phyloP scores from a whole-genome alignment of 2,888 invertebrate species.

The Heliconius aoede region DNA sequence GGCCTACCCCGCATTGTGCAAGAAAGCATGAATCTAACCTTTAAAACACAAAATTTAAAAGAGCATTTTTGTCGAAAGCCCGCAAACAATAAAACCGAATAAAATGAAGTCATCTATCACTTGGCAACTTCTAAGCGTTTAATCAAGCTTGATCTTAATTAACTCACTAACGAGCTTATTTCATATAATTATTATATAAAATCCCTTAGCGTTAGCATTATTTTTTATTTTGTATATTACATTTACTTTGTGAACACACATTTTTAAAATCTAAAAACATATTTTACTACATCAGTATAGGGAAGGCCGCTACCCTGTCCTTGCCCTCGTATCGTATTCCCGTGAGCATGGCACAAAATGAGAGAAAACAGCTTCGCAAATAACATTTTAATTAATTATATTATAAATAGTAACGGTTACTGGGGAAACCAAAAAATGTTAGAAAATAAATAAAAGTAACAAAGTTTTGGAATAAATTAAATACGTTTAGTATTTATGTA shows the following conservation, averaged over 20 bases:
- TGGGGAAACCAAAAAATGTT: not conserved
- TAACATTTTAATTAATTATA: constrained; percentile 23
- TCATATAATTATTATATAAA: no score
- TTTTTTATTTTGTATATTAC: constrained; percentile 32
- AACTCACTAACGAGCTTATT: constrained; percentile 70
- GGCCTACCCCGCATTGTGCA: not conserved
- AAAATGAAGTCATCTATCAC: constrained; percentile 68
- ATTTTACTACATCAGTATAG: constrained; percentile 1
- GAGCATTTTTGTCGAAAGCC: constrained; percentile 24
- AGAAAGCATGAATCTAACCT: not conserved
- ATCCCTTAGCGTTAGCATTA: constrained; percentile 51
- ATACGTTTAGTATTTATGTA: not conserved
- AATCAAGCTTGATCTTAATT: constrained; percentile 77
- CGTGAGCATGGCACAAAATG: not conserved
- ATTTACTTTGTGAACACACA: not conserved
- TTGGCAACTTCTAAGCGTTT: constrained; percentile 65
- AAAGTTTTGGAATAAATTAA: not conserved
- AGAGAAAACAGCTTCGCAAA: constrained; percentile 16
- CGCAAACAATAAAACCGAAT: constrained; percentile 45
- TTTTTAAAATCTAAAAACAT: constrained; percentile 1
- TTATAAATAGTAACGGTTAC: not conserved
- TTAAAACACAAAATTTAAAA: constrained; percentile 7
- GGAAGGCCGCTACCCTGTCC: not conserved
- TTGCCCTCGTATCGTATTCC: constrained; percentile 8
- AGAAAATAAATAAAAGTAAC: not conserved